Base-by-base conservation (phyloP, 2,797 vertebrate genomes). In the Centropyge bicolor region DNA sequence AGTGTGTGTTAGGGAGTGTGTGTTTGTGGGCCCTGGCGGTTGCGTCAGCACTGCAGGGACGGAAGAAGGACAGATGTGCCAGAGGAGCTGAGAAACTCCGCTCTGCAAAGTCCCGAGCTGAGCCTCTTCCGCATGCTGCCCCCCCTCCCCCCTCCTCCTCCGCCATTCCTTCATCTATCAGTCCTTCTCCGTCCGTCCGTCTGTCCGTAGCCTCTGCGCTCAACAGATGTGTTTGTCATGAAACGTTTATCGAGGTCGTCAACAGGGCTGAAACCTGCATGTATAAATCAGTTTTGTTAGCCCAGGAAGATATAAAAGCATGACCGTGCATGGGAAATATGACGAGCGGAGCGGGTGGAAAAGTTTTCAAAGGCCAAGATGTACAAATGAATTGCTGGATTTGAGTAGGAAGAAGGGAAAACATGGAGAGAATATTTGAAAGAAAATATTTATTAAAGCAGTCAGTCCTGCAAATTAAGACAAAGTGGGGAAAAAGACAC, bases 141-240 rank as follows among this genome's bases (percentile, higher is more conserved):
- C 27, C 51, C 56, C 64, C 35, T 14, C 10, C 38, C 3, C 0
- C 35, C 61, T 7, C 3, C 1, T 46, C 41, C 13, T 35, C 35
- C 52, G 27, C 55, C 27, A 31, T 31, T n/a, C 4, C n/a, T 13
- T 4, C 22, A 40, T 78, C 77, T 70, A 65, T 63, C 62, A 54
- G 2, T 66, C 38, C 31, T 8, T n/a, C 54, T 66, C 36, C 4
- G 6, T 36, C 63, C n/a, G n/a, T n/a, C 27, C 27, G 27, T 31
- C 27, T 3, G 16, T 48, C 11, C 43, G 8, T 46, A 46, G 49
- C 67, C 60, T 76, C 70, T 65, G 76, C 82, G 81, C 68, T 57
- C 46, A 68, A 75, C 88, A 88, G 79, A 90, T 88, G 83, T 80
- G 81, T 85, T 82, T 86, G 83, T 85, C 81, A 81, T 84, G 73